A percentile compares a stretch with the other conserved stretches of the same genome.
Conservation (phyloP, 2,888 invertebrate genomes). For the Cheilosia variabilis region DNA sequence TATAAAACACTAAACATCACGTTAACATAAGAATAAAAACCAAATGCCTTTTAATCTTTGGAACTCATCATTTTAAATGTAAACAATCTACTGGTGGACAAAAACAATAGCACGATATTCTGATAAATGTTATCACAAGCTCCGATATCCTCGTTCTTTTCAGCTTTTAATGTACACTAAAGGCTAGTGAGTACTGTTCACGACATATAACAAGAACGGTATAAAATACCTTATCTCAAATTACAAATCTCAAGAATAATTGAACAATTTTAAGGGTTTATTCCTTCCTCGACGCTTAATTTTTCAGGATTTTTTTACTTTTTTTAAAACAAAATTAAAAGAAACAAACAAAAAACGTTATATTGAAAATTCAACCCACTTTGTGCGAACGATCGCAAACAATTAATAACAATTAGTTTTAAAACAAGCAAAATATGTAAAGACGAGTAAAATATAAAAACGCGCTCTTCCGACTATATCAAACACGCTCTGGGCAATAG, state of each 20-base stretch:
- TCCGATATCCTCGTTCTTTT: not conserved
- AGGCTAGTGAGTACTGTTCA: slow-evolving; percentile 21
- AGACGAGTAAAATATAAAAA: slow-evolving; percentile 53
- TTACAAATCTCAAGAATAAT: slow-evolving; percentile 52
- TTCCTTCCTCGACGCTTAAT: not conserved
- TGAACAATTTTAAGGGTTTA: slow-evolving; percentile 11
- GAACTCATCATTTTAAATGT: slow-evolving; percentile 36
- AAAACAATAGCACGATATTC: slow-evolving; percentile 13
- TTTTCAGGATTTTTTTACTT: not conserved
- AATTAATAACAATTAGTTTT: slow-evolving; percentile 27
- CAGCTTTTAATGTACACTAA: slow-evolving; percentile 20
- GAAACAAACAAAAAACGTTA: not conserved
- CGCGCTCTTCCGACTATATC: slow-evolving; percentile 17
- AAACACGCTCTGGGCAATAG: slow-evolving; percentile 59
- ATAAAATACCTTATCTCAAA: slow-evolving; percentile 39
- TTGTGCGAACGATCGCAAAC: not conserved
- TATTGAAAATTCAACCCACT: not conserved
- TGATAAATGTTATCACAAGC: slow-evolving; percentile 31
- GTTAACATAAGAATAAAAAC: not conserved
- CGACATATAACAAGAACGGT: slow-evolving; percentile 25
- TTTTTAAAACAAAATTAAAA: not conserved
- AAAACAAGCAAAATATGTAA: slow-evolving; percentile 12
- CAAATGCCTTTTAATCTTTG: slow-evolving; percentile 6
- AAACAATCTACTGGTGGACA: slow-evolving; percentile 44
- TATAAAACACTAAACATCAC: not conserved